Evolutionary conservation across 2,113 vertebrate species (phyloP).

Genomic region (Lontra canadensis): DNA sequence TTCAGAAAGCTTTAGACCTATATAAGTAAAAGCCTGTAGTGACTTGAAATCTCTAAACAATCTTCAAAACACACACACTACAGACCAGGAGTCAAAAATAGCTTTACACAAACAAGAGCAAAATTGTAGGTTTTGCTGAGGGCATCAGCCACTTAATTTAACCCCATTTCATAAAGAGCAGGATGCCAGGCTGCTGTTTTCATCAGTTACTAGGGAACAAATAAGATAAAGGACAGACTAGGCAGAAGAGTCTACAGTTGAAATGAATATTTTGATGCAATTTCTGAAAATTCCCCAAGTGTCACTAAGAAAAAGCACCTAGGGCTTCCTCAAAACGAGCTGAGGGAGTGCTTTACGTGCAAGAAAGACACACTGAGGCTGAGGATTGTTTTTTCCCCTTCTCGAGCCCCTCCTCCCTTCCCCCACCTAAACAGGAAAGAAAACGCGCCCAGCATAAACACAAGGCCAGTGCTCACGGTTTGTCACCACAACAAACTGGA

Average conservation of each 20-base stretch:
- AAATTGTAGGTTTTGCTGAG: slow-evolving; percentile 71
- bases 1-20: slow-evolving; percentile 25
- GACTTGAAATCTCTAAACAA: slow-evolving; percentile 56
- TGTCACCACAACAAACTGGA: slow-evolving; percentile 70
- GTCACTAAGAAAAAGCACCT: neutral
- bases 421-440: slow-evolving; percentile 65
- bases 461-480: neutral
- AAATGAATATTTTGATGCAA: slow-evolving; percentile 1
- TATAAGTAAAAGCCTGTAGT: neutral
- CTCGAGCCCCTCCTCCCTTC: neutral
- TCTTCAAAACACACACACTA: neutral
- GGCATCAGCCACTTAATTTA: slow-evolving; percentile 65
- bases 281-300: slow-evolving; percentile 17
- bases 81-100: slow-evolving; percentile 74
- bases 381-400: neutral
- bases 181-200: slow-evolving; percentile 57
- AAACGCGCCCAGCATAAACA: slow-evolving; percentile 61
- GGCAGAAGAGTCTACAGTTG: neutral
- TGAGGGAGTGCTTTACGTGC: neutral
- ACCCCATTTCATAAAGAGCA: slow-evolving; percentile 38
- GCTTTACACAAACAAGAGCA: slow-evolving; percentile 74
- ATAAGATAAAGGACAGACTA: slow-evolving; percentile 35
- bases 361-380: neutral
- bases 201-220: slow-evolving; percentile 61
- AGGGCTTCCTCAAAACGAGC: neutral